Evolutionary conservation across 2,113 vertebrate species (phyloP).

Genomic region (Xiphorhynchus elegans): DNA sequence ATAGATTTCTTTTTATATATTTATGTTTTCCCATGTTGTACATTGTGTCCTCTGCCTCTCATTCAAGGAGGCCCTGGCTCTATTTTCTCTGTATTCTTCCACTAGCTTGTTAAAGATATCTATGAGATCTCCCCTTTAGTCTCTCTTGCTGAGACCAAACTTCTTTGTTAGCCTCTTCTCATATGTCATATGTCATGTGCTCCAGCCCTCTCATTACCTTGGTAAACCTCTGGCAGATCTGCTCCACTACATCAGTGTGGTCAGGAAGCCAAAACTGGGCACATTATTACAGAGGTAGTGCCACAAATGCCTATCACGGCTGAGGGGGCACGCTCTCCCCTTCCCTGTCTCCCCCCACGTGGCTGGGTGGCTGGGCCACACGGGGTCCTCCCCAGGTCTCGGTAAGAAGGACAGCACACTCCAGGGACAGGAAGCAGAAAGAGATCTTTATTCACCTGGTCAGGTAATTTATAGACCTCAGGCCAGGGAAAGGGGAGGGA

Average conservation of each 20-base stretch:
- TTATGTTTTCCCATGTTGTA: background rate
- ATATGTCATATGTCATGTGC: background rate
- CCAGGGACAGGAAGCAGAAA: too few relatives aligned
- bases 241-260: background rate
- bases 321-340: too few relatives aligned
- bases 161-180: background rate
- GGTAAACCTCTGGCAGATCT: background rate
- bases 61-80: background rate
- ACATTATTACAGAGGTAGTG: background rate
- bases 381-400: too few relatives aligned
- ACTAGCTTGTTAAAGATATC: background rate
- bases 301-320: background rate
- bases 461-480: too few relatives aligned
- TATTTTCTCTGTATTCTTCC: background rate
- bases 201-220: background rate
- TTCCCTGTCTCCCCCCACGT: too few relatives aligned
- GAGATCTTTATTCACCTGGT: too few relatives aligned
- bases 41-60: background rate
- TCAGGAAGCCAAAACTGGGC: background rate
- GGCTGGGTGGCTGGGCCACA: too few relatives aligned
- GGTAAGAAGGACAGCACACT: too few relatives aligned
- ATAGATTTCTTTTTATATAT: background rate
- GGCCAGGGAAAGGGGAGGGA: too few relatives aligned
- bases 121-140: background rate
- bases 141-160: background rate